Conservation (phyloP, 2,888 invertebrate genomes). For the Vanessa cardui region DNA sequence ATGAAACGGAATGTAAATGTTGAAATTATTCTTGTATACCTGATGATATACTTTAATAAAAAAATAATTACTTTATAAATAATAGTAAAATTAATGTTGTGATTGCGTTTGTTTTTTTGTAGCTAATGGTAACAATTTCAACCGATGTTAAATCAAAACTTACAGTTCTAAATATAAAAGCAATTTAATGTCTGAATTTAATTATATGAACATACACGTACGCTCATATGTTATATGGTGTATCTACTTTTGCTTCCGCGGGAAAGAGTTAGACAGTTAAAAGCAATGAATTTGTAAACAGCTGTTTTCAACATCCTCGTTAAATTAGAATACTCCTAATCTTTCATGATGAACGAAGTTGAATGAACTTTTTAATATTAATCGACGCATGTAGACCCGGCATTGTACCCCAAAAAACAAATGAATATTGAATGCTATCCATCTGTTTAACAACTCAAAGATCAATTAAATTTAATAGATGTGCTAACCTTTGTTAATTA, state of each 20-base stretch:
- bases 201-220: too few species aligned
- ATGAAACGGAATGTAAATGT: neutral
- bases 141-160: too few species aligned
- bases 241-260: slow-evolving; percentile 5
- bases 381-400: slow-evolving; percentile 36
- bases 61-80: neutral
- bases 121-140: too few species aligned
- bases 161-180: too few species aligned
- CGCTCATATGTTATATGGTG: too few species aligned
- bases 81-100: too few species aligned
- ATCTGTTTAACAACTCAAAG: slow-evolving; percentile 22
- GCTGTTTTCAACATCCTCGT: slow-evolving; percentile 17
- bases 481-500: slow-evolving; percentile 7
- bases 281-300: slow-evolving; percentile 30
- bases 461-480: slow-evolving; percentile 11
- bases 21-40: neutral
- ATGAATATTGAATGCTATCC: slow-evolving; percentile 41
- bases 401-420: slow-evolving; percentile 39
- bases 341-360: slow-evolving; percentile 51
- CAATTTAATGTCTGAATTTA: too few species aligned
- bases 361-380: slow-evolving; percentile 53
- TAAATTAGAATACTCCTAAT: slow-evolving; percentile 39
- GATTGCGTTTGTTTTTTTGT: too few species aligned
- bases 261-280: slow-evolving; percentile 28
- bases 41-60: neutral